phyloP scores from a whole-genome alignment of 2,797 vertebrate genomes.

The Neosilurus hyrtlii region DNA sequence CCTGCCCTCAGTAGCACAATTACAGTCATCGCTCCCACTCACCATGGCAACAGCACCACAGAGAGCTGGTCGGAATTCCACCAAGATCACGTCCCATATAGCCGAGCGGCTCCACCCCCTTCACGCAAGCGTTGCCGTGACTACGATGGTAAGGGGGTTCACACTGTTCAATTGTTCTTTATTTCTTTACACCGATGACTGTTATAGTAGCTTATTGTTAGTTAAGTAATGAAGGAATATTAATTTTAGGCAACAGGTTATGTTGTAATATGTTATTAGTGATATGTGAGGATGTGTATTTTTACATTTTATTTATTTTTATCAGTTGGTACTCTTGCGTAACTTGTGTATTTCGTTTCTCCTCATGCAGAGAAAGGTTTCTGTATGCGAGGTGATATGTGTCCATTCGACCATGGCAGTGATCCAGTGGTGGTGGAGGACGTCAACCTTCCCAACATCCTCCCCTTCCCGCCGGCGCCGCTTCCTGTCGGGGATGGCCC shows the following conservation, averaged over 20 bases:
- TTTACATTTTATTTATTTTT: too few species aligned
- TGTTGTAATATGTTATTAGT: not conserved
- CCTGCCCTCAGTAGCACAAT: slow-evolving; percentile 95
- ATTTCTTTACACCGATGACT: not conserved
- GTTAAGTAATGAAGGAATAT: not conserved
- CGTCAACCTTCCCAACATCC: slow-evolving; percentile 91
- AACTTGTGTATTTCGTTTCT: not conserved
- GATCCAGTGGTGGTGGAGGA: slow-evolving; percentile 98
- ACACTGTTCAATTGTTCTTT: not conserved
- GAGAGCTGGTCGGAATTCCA: slow-evolving; percentile 95
- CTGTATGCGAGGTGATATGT: slow-evolving; percentile 97
- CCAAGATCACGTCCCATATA: slow-evolving; percentile 84
- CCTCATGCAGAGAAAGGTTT: slow-evolving; percentile 89
- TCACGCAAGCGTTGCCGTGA: slow-evolving; percentile 94
- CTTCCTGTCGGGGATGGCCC: slow-evolving; percentile 86
- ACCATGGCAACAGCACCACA: slow-evolving; percentile 89
- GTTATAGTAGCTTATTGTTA: not conserved
- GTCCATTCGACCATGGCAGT: slow-evolving; percentile 94
- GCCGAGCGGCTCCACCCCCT: slow-evolving; percentile 79
- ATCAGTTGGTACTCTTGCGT: not conserved
- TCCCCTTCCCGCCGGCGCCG: slow-evolving; percentile 93
- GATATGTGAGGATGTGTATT: not conserved
- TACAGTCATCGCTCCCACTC: slow-evolving; percentile 92
- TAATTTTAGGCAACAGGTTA: not conserved
- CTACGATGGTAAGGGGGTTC: slow-evolving; percentile 83